A percentile compares a stretch with the other conserved stretches of the same genome.
Evolutionary conservation across 2,797 vertebrate genomes (phyloP).

Genomic region (Aulostomus chinensis): DNA sequence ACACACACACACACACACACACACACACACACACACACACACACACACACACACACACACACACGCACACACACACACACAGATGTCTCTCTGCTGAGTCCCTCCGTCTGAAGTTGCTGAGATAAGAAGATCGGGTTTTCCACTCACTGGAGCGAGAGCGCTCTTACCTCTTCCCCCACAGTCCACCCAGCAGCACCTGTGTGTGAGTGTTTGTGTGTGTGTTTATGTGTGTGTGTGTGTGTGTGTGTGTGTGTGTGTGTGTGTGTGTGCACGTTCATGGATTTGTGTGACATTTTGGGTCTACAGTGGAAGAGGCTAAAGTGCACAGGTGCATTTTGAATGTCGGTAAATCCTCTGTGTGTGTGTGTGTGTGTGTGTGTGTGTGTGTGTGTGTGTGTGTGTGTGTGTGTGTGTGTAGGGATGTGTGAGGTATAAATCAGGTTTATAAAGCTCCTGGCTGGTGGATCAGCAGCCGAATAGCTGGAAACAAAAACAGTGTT

Average conservation of each 20-base stretch:
- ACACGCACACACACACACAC: constrained; percentile 43
- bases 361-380: constrained; percentile 10
- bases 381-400: too few species aligned
- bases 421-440: too few species aligned
- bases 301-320: constrained; percentile 42
- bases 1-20: too few species aligned
- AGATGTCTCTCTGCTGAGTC: constrained; percentile 67
- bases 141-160: constrained; percentile 77
- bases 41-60: constrained; percentile 30
- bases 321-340: constrained; percentile 52
- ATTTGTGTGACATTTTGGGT: constrained; percentile 57
- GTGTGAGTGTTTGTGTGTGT: constrained; percentile 36
- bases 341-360: constrained; percentile 34
- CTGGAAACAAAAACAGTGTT: too few species aligned
- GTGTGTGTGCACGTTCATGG: constrained; percentile 34
- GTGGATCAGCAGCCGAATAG: too few species aligned
- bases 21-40: constrained; percentile 18
- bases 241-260: constrained; percentile 30
- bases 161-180: constrained; percentile 73
- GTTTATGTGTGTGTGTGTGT: constrained; percentile 31
- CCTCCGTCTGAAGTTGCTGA: constrained; percentile 81
- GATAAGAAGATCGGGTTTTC: constrained; percentile 85
- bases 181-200: constrained; percentile 74
- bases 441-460: constrained; percentile 22
- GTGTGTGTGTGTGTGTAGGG: too few species aligned